Base-by-base conservation (phyloP, 1,140 invertebrate genomes). In the Drosophila ercepeae region DNA sequence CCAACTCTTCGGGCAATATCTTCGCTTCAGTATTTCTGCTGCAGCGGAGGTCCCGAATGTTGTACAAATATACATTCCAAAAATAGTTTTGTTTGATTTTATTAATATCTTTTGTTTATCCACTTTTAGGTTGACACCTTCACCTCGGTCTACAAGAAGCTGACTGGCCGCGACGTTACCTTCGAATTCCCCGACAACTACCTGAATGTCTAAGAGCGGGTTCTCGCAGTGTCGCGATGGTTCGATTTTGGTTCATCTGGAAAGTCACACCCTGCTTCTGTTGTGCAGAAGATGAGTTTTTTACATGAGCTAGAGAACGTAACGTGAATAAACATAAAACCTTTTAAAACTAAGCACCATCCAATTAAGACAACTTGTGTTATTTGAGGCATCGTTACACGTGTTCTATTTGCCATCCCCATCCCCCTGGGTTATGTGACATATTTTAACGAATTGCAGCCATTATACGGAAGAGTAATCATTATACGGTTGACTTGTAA, bases 151-250 rank as follows among this genome's bases (percentile, higher is more conserved):
- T 99, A 99, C 94, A 99, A 99, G 93, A 99, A 99, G 92, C 93
- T 99, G 69, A 99, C 99, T 74, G 98, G 98, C 75, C 97, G 99
- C 90, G 98, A 99, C 93, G 99, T 99, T 49, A 97, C 95, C 64
- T 99, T 99, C 92, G 98, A 99, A 94, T 99, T 99, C 93, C 98
- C 98, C 63, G 99, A 99, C 94, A 97, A 97, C 88, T 97, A 97
- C 94, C 95, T 97, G 94, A 97, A 96, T 97, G 93, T 91, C 67
- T 91, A 90, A 90, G 79, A 75, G 55, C 64, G 75, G 76, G 69
- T 81, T 86, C 78, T 77, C 78, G 75, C 61, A 21, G 57, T 11
- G 44, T 74, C 29, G 74, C 63, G 59, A 53, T 72, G 72, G 61
- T 76, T 61, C 60, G 57, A 16, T 18, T 18, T 75, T 25, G 60